phyloP scores from a whole-genome alignment of 1,140 invertebrate species.

The Cotesia typhae region DNA sequence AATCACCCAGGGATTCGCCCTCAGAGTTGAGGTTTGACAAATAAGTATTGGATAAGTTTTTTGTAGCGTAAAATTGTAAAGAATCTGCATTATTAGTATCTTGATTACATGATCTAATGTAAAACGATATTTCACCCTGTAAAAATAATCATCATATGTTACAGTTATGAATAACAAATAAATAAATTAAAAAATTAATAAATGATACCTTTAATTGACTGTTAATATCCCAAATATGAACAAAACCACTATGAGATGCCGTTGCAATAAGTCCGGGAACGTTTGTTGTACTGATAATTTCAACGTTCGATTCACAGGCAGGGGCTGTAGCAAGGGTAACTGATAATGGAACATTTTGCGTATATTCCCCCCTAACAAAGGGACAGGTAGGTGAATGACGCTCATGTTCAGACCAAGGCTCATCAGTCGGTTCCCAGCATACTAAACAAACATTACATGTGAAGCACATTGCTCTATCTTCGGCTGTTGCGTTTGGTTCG shows the following conservation, averaged over 20 bases:
- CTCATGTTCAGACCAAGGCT: constrained; percentile 96
- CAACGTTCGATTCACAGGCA: constrained; percentile 72
- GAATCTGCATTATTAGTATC: constrained; percentile 59
- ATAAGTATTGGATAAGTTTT: constrained; percentile 52
- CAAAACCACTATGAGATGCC: constrained; percentile 68
- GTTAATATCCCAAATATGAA: constrained; percentile 79
- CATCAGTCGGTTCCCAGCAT: constrained; percentile 95
- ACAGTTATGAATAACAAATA: background rate
- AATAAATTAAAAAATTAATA: constrained; percentile 16
- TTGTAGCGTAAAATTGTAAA: constrained; percentile 55
- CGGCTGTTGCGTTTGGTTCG: constrained; percentile 86
- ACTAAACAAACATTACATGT: constrained; percentile 92
- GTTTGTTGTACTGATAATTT: constrained; percentile 78
- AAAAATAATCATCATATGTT: constrained; percentile 25
- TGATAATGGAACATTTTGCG: constrained; percentile 92
- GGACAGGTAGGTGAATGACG: constrained; percentile 91
- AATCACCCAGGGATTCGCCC: constrained; percentile 53
- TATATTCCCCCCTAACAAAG: constrained; percentile 93
- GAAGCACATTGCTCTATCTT: constrained; percentile 95
- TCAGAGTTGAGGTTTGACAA: constrained; percentile 54
- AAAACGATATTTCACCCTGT: constrained; percentile 60
- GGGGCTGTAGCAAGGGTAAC: constrained; percentile 89
- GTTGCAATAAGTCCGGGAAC: constrained; percentile 70
- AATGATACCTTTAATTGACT: constrained; percentile 70
- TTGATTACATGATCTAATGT: constrained; percentile 53